These are phyloP conservation scores for Potamarius usumacintae DNA, from an alignment of 2,113 vertebrate species.

Conservation along the genomic window DNA sequence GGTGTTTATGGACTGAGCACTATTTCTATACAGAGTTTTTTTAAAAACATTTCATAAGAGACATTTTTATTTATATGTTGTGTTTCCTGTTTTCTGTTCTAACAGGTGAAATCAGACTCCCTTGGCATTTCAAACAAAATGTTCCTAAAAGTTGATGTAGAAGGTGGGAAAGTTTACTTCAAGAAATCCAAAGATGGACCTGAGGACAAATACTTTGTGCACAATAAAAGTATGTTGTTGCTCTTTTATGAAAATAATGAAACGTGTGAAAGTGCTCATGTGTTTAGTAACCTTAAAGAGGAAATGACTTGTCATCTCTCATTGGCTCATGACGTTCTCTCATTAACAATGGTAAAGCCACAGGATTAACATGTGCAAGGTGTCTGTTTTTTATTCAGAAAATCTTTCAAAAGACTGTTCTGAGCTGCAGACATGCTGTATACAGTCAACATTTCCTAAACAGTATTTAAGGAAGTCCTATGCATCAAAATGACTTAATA, in stretches of 20 bases:
- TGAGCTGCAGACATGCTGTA: background rate
- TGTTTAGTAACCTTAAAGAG: background rate
- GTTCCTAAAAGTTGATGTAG: conserved; percentile 92
- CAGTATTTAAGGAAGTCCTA: background rate
- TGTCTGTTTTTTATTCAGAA: background rate
- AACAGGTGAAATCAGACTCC: conserved; percentile 88
- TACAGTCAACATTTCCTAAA: background rate
- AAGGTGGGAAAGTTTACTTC: conserved; percentile 87
- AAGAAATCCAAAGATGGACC: conserved; percentile 94
- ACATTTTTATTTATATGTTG: background rate
- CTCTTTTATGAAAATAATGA: background rate
- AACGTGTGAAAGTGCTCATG: background rate
- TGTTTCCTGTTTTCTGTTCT: conserved; percentile 23
- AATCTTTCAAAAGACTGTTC: background rate
- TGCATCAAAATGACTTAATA: background rate
- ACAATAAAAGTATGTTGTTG: conserved; percentile 89
- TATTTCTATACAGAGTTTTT: background rate
- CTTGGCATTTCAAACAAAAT: conserved; percentile 88
- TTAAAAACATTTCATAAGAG: background rate
- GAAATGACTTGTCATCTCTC: conserved; percentile 9
- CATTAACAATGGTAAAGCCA: background rate
- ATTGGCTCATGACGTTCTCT: background rate
- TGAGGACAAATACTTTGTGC: conserved; percentile 92
- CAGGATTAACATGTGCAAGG: background rate
- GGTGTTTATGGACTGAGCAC: conserved; percentile 27